A percentile compares a stretch with the other conserved stretches of the same genome.
phyloP scores from a whole-genome alignment of 2,797 vertebrate species.

The Phrynocephalus forsythii region DNA sequence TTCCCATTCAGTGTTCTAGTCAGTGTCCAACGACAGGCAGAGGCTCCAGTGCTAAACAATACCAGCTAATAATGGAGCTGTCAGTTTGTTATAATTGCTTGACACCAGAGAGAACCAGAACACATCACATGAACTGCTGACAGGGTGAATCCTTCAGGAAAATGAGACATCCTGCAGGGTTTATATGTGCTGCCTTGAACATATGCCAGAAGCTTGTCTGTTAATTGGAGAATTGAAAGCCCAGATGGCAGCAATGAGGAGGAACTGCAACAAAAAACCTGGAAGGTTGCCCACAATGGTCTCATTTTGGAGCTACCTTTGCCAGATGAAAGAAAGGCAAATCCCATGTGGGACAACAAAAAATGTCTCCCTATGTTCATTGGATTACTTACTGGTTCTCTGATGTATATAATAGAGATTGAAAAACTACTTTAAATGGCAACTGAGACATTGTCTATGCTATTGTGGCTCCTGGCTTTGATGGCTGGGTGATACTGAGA shows the following conservation, averaged over 20 bases:
- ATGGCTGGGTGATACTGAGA: too few relatives aligned
- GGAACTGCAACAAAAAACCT: background rate
- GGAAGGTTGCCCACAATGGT: background rate
- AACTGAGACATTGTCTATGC: too few relatives aligned
- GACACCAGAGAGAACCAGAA: background rate
- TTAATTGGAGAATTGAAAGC: conserved; percentile 12
- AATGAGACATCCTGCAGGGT: background rate
- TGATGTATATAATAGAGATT: background rate
- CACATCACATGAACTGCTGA: background rate
- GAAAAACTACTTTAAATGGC: too few relatives aligned
- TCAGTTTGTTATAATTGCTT: background rate
- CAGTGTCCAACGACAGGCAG: background rate
- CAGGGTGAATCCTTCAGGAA: background rate
- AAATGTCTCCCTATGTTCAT: background rate
- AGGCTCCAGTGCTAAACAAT: background rate
- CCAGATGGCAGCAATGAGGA: conserved; percentile 16
- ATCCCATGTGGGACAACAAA: background rate
- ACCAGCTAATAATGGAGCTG: background rate
- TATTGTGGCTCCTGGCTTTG: too few relatives aligned
- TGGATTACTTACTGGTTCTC: background rate
- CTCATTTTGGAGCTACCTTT: background rate
- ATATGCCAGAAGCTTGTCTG: conserved; percentile 23
- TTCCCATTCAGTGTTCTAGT: background rate
- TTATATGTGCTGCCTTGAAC: conserved; percentile 20
- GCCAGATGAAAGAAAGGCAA: background rate